Evolutionary conservation across 1,140 invertebrate genomes (phyloP).

Genomic region (Holcopasites calliopsidis): DNA sequence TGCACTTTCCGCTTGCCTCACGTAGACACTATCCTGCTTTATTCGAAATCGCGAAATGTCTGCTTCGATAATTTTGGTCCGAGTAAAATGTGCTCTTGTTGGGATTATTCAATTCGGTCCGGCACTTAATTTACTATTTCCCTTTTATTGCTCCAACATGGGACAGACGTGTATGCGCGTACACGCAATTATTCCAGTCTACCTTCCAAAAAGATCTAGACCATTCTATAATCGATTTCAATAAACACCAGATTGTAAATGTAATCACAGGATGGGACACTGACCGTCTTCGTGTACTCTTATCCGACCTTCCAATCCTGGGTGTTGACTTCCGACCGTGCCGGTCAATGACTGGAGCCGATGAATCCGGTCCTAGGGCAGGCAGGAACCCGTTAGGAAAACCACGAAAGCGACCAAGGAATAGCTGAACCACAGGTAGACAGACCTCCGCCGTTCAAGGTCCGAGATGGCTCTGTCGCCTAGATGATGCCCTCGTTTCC

Average conservation of each 20-base stretch:
- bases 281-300: conserved; percentile 43
- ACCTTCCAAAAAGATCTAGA: too few relatives aligned
- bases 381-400: conserved; percentile 42
- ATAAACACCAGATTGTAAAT: too few relatives aligned
- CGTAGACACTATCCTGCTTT: neutral
- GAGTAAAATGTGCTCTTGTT: too few relatives aligned
- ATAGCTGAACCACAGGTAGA: neutral
- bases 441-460: conserved; percentile 77
- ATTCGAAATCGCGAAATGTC: neutral
- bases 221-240: too few relatives aligned
- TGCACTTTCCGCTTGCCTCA: neutral
- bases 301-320: conserved; percentile 10
- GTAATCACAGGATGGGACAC: too few relatives aligned
- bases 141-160: too few relatives aligned
- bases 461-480: conserved; percentile 77
- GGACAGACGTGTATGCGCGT: too few relatives aligned
- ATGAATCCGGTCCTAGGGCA: neutral
- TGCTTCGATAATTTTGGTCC: too few relatives aligned
- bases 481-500: conserved; percentile 79
- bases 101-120: too few relatives aligned
- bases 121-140: too few relatives aligned
- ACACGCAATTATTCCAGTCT: too few relatives aligned
- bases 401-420: neutral
- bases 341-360: conserved; percentile 20
- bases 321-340: conserved; percentile 53